Evolutionary conservation across 2,113 vertebrate genomes (phyloP).

Genomic region (Onychorhynchus coronatus): DNA sequence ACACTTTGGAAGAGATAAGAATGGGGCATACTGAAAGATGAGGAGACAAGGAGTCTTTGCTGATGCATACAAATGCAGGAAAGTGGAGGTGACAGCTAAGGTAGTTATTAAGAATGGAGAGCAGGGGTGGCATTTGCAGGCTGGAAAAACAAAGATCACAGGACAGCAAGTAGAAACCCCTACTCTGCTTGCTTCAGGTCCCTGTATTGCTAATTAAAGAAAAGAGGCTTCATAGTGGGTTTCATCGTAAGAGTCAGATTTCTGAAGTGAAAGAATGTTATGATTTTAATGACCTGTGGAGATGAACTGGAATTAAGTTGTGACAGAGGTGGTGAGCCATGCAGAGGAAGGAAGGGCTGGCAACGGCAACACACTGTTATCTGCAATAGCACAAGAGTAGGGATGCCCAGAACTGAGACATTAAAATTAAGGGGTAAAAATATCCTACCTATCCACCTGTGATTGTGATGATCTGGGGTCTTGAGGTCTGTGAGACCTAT

Average conservation of each 20-base stretch:
- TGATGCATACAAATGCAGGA: rapidly evolving
- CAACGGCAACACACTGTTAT: not conserved
- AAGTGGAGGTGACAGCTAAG: not conserved
- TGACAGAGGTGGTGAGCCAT: not conserved
- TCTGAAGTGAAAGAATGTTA: not conserved
- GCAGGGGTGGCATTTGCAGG: not conserved
- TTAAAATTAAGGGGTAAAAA: not conserved
- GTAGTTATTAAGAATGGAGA: not conserved
- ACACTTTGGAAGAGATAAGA: not conserved
- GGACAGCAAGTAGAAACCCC: not conserved
- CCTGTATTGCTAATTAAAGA: not conserved
- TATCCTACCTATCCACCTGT: not conserved
- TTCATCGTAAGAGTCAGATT: not conserved
- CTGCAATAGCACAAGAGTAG: not conserved
- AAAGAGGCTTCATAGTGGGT: not conserved
- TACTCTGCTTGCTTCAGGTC: not conserved
- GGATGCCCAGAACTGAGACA: not conserved
- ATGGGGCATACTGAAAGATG: not conserved
- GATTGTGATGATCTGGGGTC: not conserved
- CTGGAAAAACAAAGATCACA: not conserved
- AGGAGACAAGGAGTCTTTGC: not conserved
- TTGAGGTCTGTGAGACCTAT: not conserved
- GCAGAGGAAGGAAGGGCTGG: rapidly evolving
- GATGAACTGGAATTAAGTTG: not conserved
- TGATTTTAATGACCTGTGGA: not conserved